Base-by-base conservation (phyloP, 2,113 vertebrate genomes). In the Herpetotheres cachinnans region DNA sequence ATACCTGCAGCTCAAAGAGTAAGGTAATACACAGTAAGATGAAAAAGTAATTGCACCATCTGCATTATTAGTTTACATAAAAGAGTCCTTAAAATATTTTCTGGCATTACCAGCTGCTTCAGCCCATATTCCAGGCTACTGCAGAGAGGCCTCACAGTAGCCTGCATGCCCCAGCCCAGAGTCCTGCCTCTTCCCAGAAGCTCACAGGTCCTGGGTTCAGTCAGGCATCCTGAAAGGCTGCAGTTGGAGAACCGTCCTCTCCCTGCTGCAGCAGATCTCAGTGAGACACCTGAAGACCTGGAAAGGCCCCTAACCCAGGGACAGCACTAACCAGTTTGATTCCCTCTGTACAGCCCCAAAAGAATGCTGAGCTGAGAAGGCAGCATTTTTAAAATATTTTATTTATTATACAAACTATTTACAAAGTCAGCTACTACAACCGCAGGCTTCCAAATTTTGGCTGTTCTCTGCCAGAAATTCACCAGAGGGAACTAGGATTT, bases 351-450 rank as follows among this genome's bases (percentile, higher is more conserved):
- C 42, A 73, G 61, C 13, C 93, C 16, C 0, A 0, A 81, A 96
- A 96, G 63, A 96, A 94, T 2, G 4, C 55, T 40, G 27, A 96
- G 61, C 42, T 72, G 59, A 91, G 86, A 96, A 82, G 16, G 78
- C n/a, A 95, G 52, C 16, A 50, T 72, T 97, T 96, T 97, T 94
- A 93, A 98, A 96, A 98, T 95, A 97, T 77, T 98, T 98, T 97
- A 98, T 98, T 98, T 97, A 98, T 97, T 98, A 90, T 98, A 98
- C 98, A 98, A 98, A 98, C 97, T 98, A 98, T 98, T 98, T 98
- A 98, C 98, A 98, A 92, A 97, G 90, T 96, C 88, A 92, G 86
- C 79, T 97, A 84, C 96, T 97, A 95, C 84, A 93, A 93, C 82
- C 95, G 95, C 66, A 78, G 96, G 78, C 92, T 95, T 96, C 96